These are phyloP conservation scores for Macropus fuliginosus DNA, from an alignment of 2,797 vertebrate species.

Conservation along the genomic window DNA sequence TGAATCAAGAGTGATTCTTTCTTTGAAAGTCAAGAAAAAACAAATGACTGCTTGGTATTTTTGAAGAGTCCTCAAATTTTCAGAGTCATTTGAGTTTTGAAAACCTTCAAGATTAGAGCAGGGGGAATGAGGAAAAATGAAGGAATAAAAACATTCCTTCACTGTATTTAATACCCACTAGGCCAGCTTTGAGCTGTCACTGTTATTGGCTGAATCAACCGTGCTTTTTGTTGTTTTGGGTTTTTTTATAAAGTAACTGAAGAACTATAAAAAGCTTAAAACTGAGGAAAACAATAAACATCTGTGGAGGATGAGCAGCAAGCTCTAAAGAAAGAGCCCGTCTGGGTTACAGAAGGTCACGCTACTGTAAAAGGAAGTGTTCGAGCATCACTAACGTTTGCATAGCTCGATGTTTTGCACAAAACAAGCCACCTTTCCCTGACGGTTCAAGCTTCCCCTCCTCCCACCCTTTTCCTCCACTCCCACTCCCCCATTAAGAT, in stretches of 20 bases:
- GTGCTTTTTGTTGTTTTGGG: conserved; percentile 34
- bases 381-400: conserved; percentile 34
- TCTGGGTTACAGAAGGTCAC: conserved; percentile 65
- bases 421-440: conserved; percentile 48
- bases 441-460: conserved; percentile 41
- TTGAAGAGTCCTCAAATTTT: conserved; percentile 66
- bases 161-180: conserved; percentile 62
- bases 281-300: conserved; percentile 81
- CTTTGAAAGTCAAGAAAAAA: conserved; percentile 54
- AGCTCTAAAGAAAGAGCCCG: conserved; percentile 64
- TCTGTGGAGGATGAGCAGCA: conserved; percentile 74
- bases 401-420: conserved; percentile 29
- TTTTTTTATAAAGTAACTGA: conserved; percentile 76
- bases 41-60: background rate
- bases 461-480: background rate
- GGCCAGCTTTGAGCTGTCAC: conserved; percentile 50
- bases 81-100: conserved; percentile 68
- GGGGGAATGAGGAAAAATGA: conserved; percentile 60
- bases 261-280: conserved; percentile 76
- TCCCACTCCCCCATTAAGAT: conserved; percentile 46
- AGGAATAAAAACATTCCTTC: conserved; percentile 61
- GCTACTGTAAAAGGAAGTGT: conserved; percentile 35
- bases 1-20: conserved; percentile 48
- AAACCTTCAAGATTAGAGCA: conserved; percentile 42
- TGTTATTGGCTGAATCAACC: conserved; percentile 71